A percentile compares a stretch with the other conserved stretches of the same genome.
phyloP scores from a whole-genome alignment of 1,140 invertebrate genomes.

The Polyergus mexicanus region DNA sequence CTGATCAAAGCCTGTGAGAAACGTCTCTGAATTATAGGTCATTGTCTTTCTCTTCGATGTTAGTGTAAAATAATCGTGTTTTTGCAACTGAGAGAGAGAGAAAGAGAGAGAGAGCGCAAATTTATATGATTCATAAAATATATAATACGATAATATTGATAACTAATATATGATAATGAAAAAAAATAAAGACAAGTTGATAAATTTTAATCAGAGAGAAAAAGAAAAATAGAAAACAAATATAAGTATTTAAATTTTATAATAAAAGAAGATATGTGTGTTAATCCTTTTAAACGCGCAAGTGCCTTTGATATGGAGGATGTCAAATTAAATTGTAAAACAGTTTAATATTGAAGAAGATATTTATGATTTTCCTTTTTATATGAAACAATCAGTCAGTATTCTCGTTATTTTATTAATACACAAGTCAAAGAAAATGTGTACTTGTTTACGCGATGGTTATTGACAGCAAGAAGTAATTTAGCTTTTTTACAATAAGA shows the following conservation, averaged over 20 bases:
- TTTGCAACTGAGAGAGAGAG: slow-evolving; percentile 8
- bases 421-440: not conserved
- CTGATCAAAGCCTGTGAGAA: slow-evolving; percentile 66
- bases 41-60: slow-evolving; percentile 6
- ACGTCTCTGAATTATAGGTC: slow-evolving; percentile 39
- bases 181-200: not conserved
- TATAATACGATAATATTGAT: not conserved
- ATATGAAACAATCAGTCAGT: not conserved
- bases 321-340: not conserved
- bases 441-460: slow-evolving; percentile 12
- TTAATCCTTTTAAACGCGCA: too few species aligned
- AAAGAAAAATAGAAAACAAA: too few species aligned
- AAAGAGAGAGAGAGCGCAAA: not conserved
- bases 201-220: not conserved
- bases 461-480: slow-evolving; percentile 40
- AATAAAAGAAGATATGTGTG: too few species aligned
- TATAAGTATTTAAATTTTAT: too few species aligned
- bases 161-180: too few species aligned
- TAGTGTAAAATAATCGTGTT: slow-evolving; percentile 40
- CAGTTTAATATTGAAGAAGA: not conserved
- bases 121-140: not conserved
- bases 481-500: slow-evolving; percentile 30
- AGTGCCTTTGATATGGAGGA: not conserved
- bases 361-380: not conserved
- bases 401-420: not conserved